Evolutionary conservation across 1,140 invertebrate genomes (phyloP).

Genomic region (Rhopalosiphum maidis): DNA sequence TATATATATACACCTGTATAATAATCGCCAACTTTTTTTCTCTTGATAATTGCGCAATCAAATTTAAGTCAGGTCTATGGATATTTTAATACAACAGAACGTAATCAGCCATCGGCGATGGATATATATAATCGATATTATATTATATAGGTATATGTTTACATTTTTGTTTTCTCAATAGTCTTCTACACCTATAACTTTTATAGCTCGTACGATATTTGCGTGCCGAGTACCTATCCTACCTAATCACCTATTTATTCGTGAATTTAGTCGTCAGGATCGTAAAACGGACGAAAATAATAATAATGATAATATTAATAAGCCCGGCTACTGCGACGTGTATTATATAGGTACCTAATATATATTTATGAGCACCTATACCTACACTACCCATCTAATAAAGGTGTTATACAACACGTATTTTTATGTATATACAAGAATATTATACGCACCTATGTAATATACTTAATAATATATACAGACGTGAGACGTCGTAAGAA

Average conservation of each 20-base stretch:
- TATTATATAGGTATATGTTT: background rate
- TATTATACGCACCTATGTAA: background rate
- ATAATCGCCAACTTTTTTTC: background rate
- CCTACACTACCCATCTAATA: background rate
- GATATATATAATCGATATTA: background rate
- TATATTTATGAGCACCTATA: background rate
- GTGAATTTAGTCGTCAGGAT: background rate
- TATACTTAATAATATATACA: background rate
- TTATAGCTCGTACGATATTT: background rate
- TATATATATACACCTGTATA: background rate
- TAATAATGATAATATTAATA: conserved; percentile 5
- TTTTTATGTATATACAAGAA: background rate
- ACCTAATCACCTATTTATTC: conserved; percentile 2
- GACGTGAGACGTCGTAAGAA: background rate
- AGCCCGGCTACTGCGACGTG: background rate
- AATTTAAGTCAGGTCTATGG: background rate
- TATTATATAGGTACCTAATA: background rate
- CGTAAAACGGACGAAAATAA: background rate
- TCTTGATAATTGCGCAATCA: background rate
- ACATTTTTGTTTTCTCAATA: background rate
- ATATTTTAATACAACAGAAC: background rate
- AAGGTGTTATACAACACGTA: background rate
- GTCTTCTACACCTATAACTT: background rate
- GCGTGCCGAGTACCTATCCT: background rate
- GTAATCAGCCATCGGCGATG: background rate